Base-by-base conservation (phyloP, 2,113 vertebrate genomes). In the Atlantisia rogersi region DNA sequence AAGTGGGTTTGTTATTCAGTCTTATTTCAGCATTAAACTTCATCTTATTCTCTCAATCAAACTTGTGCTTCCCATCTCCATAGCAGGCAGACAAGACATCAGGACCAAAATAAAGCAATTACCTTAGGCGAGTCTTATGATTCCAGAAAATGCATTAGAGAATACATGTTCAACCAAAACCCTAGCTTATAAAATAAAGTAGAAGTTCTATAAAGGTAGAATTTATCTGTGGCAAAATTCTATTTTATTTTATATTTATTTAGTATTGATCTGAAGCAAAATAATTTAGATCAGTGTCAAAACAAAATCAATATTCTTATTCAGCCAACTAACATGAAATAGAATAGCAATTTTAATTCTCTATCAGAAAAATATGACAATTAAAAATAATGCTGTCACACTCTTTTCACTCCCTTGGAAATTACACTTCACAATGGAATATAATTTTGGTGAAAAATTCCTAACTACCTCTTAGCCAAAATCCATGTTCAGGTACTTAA, bases 201-300 rank as follows among this genome's bases (percentile, higher is more conserved):
- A 63, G 44, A 46, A 67, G 6, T 63, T 71, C 35, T 73, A 37
- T 39, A 90, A 68, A 79, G 19, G 32, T 65, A 92, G 59, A 73
- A 92, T 73, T 76, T 73, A 68, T 87, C 53, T 76, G 50, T 56
- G 32, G 62, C 4, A 82, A 93, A 79, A 85, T 58, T 31, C 24
- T 86, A 40, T 68, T 89, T 84, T 86, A 86, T 94, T 59, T 84
- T 85, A 59, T 92, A 92, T 90, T 86, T 91, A 60, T 78, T 84
- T 95, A 79, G 46, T 95, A 95, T 95, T 89, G 93, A 97, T 94
- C 78, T 91, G 62, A 95, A 94, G 65, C 52, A 94, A 91, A 89
- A 94, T 84, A 95, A 73, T 89, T 82, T 95, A 92, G 65, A 94
- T 94, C 81, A 90, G 62, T 95, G 88, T 94, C 93, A 95, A 87